Evolutionary conservation across 2,888 invertebrate genomes (phyloP).

Genomic region (Sarcophaga subvicina): DNA sequence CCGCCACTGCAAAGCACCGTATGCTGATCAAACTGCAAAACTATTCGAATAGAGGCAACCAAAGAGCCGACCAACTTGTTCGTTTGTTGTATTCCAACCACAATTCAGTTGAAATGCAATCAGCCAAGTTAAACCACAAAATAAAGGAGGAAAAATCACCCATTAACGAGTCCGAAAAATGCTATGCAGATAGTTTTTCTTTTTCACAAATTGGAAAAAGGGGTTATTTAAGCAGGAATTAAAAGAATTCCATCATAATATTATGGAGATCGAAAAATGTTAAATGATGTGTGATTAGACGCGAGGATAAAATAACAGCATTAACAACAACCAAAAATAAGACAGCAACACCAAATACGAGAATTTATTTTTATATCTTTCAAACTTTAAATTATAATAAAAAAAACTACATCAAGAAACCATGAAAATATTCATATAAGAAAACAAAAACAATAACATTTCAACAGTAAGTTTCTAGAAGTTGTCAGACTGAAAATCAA

Average conservation of each 20-base stretch:
- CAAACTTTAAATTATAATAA: too few relatives aligned
- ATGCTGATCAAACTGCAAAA: constrained; percentile 21
- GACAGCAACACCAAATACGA: too few relatives aligned
- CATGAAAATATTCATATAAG: too few relatives aligned
- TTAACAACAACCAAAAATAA: too few relatives aligned
- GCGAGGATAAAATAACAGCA: too few relatives aligned
- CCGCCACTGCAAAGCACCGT: background rate
- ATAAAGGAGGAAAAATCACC: constrained; percentile 41
- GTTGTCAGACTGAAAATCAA: too few relatives aligned
- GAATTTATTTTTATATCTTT: too few relatives aligned
- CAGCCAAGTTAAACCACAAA: constrained; percentile 59
- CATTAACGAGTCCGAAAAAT: constrained; percentile 26
- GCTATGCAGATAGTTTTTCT: background rate
- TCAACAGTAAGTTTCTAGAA: too few relatives aligned
- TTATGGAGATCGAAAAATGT: background rate
- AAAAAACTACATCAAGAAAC: too few relatives aligned
- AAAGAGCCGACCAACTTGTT: constrained; percentile 41
- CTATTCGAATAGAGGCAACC: background rate
- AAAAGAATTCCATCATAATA: background rate
- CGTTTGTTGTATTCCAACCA: constrained; percentile 50
- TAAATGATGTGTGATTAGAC: too few relatives aligned
- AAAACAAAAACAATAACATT: too few relatives aligned
- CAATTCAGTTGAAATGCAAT: constrained; percentile 63
- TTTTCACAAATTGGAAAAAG: background rate
- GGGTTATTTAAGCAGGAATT: background rate